Evolutionary conservation across 2,797 vertebrate species (phyloP), one percentile per base, ranked within the genome.

Genomic region (Parambassis ranga): DNA sequence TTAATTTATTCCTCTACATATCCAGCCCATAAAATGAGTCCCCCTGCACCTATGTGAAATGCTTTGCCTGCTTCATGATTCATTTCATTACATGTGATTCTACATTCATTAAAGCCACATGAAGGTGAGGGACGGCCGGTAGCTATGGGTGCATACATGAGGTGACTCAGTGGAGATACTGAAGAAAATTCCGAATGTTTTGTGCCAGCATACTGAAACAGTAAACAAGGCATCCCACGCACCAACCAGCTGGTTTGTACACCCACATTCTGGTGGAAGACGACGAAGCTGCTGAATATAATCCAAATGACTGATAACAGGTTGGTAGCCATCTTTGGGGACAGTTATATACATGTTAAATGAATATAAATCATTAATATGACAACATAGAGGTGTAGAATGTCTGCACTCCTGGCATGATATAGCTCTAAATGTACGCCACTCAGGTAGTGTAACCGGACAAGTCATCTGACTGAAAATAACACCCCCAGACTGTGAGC

Each of bases 211-310:
- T 63, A 76, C 81, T 83, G 86, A 85, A 85, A 87, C 88, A 74
- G 82, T 86, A 84, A 90, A 87, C 78, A 85, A 85, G 82, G 68
- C 90, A 75, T 87, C 90, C 87, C 84, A 85, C 90, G 55, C 85
- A 89, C 79, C 85, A 89, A 88, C 90, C 90, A 91, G 90, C 89
- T 92, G 91, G 88, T 89, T 90, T 84, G 69, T 73, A 88, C 87
- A 79, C 90, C 90, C 85, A 89, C 87, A 65, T 82, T 82, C 79
- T 89, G 79, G 86, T 85, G 80, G 79, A 90, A 85, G 88, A 86
- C 83, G 64, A 68, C 59, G 58, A 75, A 77, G 81, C 79, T 89
- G 81, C 75, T 88, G 88, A 86, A 89, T 36, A 50, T 30, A 8
- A 36, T 80, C 79, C 85, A 89, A 87, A 77, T 86, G 27, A 79